Base-by-base conservation (phyloP, 2,888 invertebrate genomes). In the Erpobdella octoculata region DNA sequence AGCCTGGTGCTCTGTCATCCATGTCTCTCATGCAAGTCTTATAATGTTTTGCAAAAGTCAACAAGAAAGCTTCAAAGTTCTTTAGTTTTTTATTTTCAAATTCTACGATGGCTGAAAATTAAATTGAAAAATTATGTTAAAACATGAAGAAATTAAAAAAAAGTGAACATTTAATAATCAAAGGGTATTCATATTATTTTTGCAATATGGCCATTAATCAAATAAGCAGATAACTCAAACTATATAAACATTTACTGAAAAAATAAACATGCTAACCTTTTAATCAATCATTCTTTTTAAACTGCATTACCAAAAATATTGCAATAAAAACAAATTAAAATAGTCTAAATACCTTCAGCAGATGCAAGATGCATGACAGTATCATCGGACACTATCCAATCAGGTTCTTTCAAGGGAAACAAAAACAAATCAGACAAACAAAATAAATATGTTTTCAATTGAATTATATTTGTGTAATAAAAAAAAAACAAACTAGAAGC, bases 311-410 rank as follows among this genome's bases (percentile, higher is more conserved):
- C 71, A 61, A 53, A 9, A 62, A 46, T 0, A 62, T 28, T 31
- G 28, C n/a, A 9, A 59, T 12, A 70, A 48, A 65, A 9, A 36
- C 5, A 33, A 66, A 18, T 2, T 18, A 46, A 72, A 58, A 33
- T 31, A n/a, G 65, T 36, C 25, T 18, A 21, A 18, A 18, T 37
- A 74, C 74, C 74, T 62, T 80, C 80, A 6, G 79, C 81, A 35
- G 80, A 80, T 9, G 82, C 82, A 9, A 82, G 71, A 75, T 81
- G 81, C 79, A 82, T 80, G 5, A 82, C 80, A 2, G 82, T 82
- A 69, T 82, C 82, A 76, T 82, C 82, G 76, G 81, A 82, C 1
- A 82, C 79, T 18, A 73, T 76, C 80, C 81, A 82, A 0, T 76
- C 25, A 61, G 76, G 75, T 4, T 66, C 75, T 77, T 31, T 31